These are phyloP conservation scores for Aldrovandia affinis DNA, from an alignment of 2,797 vertebrate genomes.

Conservation along the genomic window DNA sequence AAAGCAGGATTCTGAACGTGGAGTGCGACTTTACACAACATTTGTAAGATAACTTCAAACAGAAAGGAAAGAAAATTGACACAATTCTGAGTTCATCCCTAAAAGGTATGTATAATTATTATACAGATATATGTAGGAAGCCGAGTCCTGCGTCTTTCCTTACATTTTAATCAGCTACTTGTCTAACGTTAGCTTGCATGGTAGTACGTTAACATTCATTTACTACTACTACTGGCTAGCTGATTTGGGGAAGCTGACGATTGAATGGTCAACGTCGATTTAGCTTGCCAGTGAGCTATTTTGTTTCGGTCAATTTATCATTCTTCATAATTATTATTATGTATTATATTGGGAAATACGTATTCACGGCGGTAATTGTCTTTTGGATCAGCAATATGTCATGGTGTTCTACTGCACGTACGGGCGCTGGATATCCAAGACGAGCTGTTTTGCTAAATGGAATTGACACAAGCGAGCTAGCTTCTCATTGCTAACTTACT, in stretches of 20 bases:
- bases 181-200: neutral
- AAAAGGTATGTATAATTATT: conserved; percentile 1
- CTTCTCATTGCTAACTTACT: neutral
- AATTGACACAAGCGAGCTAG: neutral
- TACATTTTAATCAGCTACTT: neutral
- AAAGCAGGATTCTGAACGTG: neutral
- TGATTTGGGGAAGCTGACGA: neutral
- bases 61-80: conserved; percentile 8
- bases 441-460: neutral
- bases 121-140: too few species aligned
- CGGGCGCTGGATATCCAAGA: neutral
- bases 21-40: neutral
- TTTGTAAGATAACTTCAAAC: neutral
- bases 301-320: neutral
- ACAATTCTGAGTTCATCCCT: neutral
- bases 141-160: too few species aligned
- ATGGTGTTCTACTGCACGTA: neutral
- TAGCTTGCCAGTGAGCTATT: neutral
- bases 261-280: neutral
- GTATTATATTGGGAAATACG: neutral
- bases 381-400: neutral
- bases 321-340: neutral
- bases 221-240: neutral
- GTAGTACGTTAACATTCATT: neutral
- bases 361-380: neutral